Percentiles rank a stretch among this genome's conserved stretches.
Conservation (phyloP, 2,113 vertebrate species). For the Urocynchramus pylzowi region DNA sequence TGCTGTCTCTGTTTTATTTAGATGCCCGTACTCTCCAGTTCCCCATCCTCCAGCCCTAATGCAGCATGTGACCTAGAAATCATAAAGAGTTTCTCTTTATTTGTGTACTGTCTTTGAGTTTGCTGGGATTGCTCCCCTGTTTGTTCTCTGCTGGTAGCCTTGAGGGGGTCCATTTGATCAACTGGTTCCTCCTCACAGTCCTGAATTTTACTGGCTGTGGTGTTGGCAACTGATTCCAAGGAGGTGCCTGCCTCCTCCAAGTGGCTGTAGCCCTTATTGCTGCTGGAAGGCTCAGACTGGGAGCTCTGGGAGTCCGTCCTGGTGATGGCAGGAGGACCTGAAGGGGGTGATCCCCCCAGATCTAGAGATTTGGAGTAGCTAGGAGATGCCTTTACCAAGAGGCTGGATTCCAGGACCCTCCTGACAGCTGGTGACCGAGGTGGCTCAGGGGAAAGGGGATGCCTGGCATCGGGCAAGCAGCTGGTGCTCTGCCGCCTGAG, state of each 20-base stretch:
- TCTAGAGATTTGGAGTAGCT: conserved; percentile 69
- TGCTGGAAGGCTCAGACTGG: conserved; percentile 77
- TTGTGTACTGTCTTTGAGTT: conserved; percentile 78
- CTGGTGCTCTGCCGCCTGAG: conserved; percentile 70
- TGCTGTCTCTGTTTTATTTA: conserved; percentile 27
- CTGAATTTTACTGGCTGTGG: conserved; percentile 54
- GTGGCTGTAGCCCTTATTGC: conserved; percentile 93
- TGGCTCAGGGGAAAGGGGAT: conserved; percentile 53
- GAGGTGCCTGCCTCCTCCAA: conserved; percentile 86
- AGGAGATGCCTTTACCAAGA: conserved; percentile 70
- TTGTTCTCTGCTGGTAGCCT: conserved; percentile 61
- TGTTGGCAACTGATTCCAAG: conserved; percentile 78
- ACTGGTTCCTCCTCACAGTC: conserved; percentile 57
- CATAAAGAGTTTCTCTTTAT: conserved; percentile 84
- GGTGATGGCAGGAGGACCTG: conserved; percentile 44
- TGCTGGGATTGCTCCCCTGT: conserved; percentile 13
- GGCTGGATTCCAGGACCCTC: conserved; percentile 66
- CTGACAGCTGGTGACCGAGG: conserved; percentile 56
- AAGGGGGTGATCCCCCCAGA: conserved; percentile 66
- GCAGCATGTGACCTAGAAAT: conserved; percentile 76
- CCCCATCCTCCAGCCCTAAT: conserved; percentile 62
- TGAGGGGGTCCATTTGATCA: conserved; percentile 32
- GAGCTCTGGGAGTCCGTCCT: conserved; percentile 81
- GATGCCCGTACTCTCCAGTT: conserved; percentile 69
- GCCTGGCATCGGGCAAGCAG: conserved; percentile 67